These are phyloP conservation scores for Sylvilagus bachmani DNA, from an alignment of 2,113 vertebrate genomes.

Conservation along the genomic window DNA sequence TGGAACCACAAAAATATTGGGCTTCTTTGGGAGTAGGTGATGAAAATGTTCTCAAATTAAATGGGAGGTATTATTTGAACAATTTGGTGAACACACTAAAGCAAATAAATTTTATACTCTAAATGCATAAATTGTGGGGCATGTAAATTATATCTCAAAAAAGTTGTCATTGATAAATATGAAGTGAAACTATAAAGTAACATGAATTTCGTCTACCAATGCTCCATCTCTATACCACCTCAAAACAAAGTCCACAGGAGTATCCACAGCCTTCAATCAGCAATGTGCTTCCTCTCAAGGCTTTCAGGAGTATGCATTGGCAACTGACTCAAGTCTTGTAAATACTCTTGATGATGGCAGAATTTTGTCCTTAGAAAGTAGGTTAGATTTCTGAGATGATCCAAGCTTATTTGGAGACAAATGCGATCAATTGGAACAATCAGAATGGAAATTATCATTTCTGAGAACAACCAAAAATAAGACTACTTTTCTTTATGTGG, in stretches of 20 bases:
- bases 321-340: not conserved
- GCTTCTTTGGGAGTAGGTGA: not conserved
- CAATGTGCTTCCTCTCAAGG: not conserved
- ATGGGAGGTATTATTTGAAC: not conserved
- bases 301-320: not conserved
- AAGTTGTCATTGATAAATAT: not conserved
- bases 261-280: not conserved
- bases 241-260: not conserved
- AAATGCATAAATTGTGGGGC: not conserved
- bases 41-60: conserved; percentile 51
- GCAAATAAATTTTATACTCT: not conserved
- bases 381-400: not conserved
- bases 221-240: not conserved
- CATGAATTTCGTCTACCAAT: not conserved
- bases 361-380: not conserved
- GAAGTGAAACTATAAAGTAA: not conserved
- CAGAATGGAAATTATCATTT: conserved; percentile 22
- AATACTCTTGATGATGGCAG: not conserved
- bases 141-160: conserved; percentile 44
- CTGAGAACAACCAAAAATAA: conserved; percentile 49
- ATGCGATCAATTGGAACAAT: not conserved
- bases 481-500: not conserved
- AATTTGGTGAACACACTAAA: conserved; percentile 26
- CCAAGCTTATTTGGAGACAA: conserved; percentile 10
- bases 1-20: not conserved